phyloP scores from a whole-genome alignment of 2,113 vertebrate genomes.

The Osmerus mordax region DNA sequence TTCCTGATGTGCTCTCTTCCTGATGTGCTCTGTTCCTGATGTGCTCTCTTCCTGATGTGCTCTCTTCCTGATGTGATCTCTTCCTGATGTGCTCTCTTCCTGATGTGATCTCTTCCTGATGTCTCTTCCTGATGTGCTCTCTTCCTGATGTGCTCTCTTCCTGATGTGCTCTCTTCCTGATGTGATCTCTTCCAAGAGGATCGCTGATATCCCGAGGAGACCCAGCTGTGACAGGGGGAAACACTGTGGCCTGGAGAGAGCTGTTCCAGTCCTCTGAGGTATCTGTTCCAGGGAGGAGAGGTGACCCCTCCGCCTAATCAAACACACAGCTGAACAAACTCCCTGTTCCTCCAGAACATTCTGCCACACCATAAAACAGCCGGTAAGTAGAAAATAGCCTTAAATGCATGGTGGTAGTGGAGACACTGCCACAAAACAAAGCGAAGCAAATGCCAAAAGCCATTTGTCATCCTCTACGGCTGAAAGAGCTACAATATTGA shows the following conservation, averaged over 20 bases:
- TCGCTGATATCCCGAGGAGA: no score
- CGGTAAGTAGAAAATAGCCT: constrained; percentile 54
- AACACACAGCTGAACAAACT: constrained; percentile 55
- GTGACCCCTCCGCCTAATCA: constrained; percentile 52
- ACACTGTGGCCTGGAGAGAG: constrained; percentile 22
- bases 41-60: constrained; percentile 19
- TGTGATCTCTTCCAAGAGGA: no score
- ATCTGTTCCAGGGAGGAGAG: constrained; percentile 52
- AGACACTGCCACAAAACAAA: constrained; percentile 68
- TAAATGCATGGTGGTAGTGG: constrained; percentile 53
- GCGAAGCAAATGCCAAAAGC: constrained; percentile 55
- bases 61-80: neutral
- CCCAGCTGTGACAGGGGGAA: constrained; percentile 2
- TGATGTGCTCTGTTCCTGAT: neutral
- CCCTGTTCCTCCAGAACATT: constrained; percentile 42
- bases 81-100: no score
- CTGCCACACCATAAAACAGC: constrained; percentile 51
- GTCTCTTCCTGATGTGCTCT: no score
- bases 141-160: no score
- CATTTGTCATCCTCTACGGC: constrained; percentile 70
- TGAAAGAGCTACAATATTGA: constrained; percentile 61
- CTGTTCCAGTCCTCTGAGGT: constrained; percentile 48
- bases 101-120: no score
- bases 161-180: no score
- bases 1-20: no score